Base-by-base conservation (phyloP, 2,797 vertebrate genomes). In the Ctenochaetus hawaiiensis region DNA sequence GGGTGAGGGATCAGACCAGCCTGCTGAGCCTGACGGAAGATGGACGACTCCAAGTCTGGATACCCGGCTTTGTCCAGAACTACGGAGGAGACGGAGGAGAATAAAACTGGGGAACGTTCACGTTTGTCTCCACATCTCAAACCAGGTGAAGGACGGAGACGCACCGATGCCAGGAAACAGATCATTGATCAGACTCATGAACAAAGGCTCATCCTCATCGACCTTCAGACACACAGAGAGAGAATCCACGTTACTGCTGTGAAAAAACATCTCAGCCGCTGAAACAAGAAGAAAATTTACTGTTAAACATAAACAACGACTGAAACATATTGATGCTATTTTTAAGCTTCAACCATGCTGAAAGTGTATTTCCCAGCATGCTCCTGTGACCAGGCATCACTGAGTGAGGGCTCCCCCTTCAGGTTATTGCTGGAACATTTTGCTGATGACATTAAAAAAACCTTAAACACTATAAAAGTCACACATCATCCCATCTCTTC, bases 151-250 rank as follows among this genome's bases (percentile, higher is more conserved):
- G 26, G 26, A 30, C 5, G 26, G 26, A 30, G 26, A 30, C 26
- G 26, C 26, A 30, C 20, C 34, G 16, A 93, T 93, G 30, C 96
- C 95, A 14, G 98, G 98, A 90, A 99, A 99, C 44, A 99, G 96
- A 77, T 99, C 98, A 75, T 97, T 96, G 82, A 98, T 99, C 89
- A 99, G 90, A 93, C 98, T 99, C 84, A 98, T 79, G 89, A 99
- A 99, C 80, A 99, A 94, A 0, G 97, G 97, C 79, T 99, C 97
- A 63, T 99, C 98, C 83, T 99, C 98, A 92, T 99, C 98, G 77
- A 99, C 98, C 98, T 99, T 63, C 16, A 57, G 8, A 75, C n/a
- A 56, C 22, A 77, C 3, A 60, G 22, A 66, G 48, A 43, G 34
- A 53, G 20, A 67, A 22, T 60, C 2, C 4, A 13, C 45, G 30